Conservation (phyloP, 2,888 invertebrate species). For the Andricus quercusramuli region DNA sequence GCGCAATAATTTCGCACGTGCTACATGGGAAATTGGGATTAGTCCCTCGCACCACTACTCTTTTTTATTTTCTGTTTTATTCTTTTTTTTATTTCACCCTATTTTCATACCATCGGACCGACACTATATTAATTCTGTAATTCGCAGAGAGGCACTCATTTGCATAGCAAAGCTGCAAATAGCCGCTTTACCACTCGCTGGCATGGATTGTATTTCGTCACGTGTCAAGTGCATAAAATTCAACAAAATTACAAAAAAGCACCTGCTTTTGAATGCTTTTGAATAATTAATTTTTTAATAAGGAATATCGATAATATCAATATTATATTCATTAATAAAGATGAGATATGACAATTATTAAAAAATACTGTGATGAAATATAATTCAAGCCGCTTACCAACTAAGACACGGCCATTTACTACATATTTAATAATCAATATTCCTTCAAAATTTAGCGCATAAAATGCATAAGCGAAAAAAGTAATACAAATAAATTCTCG, state of each 20-base stretch:
- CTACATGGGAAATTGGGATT: slow-evolving; percentile 52
- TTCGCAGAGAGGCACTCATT: slow-evolving; percentile 10
- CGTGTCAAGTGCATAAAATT: not conserved
- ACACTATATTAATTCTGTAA: slow-evolving; percentile 37
- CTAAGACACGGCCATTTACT: no score
- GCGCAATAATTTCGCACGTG: slow-evolving; percentile 59
- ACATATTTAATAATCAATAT: no score
- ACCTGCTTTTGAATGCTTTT: not conserved
- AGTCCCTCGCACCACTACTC: slow-evolving; percentile 40
- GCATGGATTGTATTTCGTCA: slow-evolving; percentile 25
- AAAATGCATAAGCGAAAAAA: no score
- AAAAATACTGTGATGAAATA: no score
- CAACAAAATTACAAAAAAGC: not conserved
- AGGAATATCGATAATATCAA: no score
- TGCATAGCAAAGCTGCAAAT: slow-evolving; percentile 25
- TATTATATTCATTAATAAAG: no score
- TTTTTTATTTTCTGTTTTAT: not conserved
- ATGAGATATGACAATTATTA: no score
- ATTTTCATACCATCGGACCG: slow-evolving; percentile 5
- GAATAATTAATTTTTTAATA: not conserved
- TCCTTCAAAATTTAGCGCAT: no score
- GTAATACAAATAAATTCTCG: no score
- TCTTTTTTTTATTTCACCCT: not conserved
- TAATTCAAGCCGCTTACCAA: no score
- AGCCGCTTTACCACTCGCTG: slow-evolving; percentile 7